Conservation (phyloP, 2,888 invertebrate genomes). For the Thera britannica region DNA sequence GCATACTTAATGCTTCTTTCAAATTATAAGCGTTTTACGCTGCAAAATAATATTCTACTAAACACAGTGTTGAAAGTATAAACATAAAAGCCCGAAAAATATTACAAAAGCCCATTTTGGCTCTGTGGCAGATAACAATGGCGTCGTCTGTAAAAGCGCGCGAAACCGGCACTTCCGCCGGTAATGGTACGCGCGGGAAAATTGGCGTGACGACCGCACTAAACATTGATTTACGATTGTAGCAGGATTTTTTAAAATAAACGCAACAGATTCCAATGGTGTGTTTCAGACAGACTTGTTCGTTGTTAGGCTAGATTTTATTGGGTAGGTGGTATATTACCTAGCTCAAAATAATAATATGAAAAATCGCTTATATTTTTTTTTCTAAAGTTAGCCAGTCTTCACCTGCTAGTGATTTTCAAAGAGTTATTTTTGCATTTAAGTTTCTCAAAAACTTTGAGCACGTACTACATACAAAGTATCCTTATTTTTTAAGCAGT, state of each 20-base stretch:
- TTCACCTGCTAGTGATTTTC: too few species aligned
- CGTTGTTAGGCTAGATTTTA: neutral
- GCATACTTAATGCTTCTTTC: neutral
- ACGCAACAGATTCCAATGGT: slow-evolving; percentile 39
- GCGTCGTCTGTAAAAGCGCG: slow-evolving; percentile 64
- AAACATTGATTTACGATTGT: slow-evolving; percentile 60
- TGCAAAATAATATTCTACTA: neutral
- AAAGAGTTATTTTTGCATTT: too few species aligned
- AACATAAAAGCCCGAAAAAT: slow-evolving; percentile 22
- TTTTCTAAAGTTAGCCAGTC: too few species aligned
- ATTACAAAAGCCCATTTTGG: slow-evolving; percentile 15
- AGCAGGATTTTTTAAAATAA: slow-evolving; percentile 50
- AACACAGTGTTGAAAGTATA: slow-evolving; percentile 3
- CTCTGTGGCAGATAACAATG: slow-evolving; percentile 42
- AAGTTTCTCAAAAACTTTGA: too few species aligned
- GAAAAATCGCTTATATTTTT: too few species aligned
- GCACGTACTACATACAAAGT: too few species aligned
- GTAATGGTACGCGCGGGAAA: slow-evolving; percentile 70
- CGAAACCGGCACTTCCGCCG: slow-evolving; percentile 74
- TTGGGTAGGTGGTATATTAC: neutral
- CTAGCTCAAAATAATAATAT: too few species aligned
- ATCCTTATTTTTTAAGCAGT: too few species aligned
- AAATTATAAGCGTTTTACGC: neutral
- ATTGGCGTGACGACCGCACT: slow-evolving; percentile 62
- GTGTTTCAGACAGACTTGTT: slow-evolving; percentile 6